phyloP scores from a whole-genome alignment of 2,888 invertebrate genomes.

The Myathropa florea region DNA sequence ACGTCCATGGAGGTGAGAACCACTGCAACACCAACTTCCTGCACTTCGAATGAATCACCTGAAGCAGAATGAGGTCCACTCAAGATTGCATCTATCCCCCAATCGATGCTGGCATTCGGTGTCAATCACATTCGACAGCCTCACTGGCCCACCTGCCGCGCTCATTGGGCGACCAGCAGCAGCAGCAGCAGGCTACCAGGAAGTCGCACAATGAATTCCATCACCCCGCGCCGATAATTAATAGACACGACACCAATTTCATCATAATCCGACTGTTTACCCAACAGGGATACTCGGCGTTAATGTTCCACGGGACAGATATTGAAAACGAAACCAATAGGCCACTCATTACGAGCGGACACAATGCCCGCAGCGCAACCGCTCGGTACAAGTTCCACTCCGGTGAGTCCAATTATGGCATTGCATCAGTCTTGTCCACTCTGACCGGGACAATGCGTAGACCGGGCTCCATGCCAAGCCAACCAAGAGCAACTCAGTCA shows the following conservation, averaged over 20 bases:
- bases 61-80: too few species aligned
- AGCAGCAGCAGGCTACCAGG: too few species aligned
- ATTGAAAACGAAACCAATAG: conserved; percentile 22
- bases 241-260: background rate
- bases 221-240: background rate
- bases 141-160: background rate
- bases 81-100: too few species aligned
- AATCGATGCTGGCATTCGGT: background rate
- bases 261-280: background rate
- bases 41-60: too few species aligned
- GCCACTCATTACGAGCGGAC: conserved; percentile 18
- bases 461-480: conserved; percentile 33
- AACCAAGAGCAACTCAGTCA: conserved; percentile 5
- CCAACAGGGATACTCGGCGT: background rate
- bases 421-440: conserved; percentile 58
- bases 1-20: too few species aligned
- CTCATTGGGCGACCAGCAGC: background rate
- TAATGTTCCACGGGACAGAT: background rate
- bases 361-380: conserved; percentile 52
- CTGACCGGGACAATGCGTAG: conserved; percentile 64
- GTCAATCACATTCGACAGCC: background rate
- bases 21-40: too few species aligned
- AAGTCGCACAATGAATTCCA: background rate
- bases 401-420: conserved; percentile 66
- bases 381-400: conserved; percentile 66